Conservation (phyloP, 2,113 vertebrate species). For the Megaceryle maxima region DNA sequence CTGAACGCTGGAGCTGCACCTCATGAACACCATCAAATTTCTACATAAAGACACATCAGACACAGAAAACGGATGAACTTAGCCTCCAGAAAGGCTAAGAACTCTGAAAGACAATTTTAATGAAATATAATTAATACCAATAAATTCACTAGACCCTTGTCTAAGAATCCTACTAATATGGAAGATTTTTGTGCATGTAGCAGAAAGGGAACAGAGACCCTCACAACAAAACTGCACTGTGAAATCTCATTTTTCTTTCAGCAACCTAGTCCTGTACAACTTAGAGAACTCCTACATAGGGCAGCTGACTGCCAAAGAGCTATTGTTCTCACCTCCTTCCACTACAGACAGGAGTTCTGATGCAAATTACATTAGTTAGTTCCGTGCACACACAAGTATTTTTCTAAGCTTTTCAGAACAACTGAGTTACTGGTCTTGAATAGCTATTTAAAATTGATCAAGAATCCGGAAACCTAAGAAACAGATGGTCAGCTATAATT, state of each 20-base stretch:
- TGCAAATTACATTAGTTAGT: background rate
- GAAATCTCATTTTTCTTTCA: background rate
- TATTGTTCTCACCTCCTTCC: background rate
- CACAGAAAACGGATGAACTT: background rate
- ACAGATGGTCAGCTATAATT: background rate
- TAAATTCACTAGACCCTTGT: background rate
- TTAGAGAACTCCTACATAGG: background rate
- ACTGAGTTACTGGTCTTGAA: background rate
- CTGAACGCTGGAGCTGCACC: background rate
- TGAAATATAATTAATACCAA: background rate
- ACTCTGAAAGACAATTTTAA: background rate
- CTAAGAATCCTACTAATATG: background rate
- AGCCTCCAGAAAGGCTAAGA: background rate
- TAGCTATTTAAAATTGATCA: background rate
- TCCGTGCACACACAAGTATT: background rate
- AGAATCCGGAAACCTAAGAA: background rate
- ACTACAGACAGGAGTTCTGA: background rate
- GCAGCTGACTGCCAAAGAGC: fast-evolving
- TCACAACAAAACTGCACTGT: background rate
- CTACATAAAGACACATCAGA: background rate
- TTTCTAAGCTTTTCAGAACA: background rate
- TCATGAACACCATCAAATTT: background rate
- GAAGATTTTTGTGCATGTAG: background rate
- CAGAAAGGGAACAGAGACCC: background rate
- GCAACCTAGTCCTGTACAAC: background rate